Evolutionary conservation across 2,888 invertebrate genomes (phyloP), one percentile per base, ranked within the genome.

Genomic region (Caenorhabditis sp.): DNA sequence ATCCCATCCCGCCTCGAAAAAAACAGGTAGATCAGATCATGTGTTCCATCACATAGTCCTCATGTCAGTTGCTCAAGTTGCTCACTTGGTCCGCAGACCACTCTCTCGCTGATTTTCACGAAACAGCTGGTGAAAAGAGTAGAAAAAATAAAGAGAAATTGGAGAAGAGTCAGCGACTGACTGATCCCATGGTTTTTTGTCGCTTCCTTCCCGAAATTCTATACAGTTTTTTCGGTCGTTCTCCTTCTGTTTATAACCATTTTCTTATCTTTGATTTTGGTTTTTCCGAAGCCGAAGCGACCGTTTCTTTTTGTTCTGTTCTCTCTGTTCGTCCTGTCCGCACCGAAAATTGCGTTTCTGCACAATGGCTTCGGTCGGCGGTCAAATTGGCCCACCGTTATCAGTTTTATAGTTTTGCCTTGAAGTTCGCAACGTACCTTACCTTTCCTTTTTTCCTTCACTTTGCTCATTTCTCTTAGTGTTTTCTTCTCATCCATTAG

Each of bases 11-110:
- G n/a, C 26, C 8, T 15, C 9, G 15, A 6, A 37, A 67, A 76
- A 53, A 67, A 76, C 67, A 76, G 50, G 64, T 44, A 56, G 74
- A 74, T 74, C 74, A 56, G 74, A 74, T 74, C 74, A 74, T 74
- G 28, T 74, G 74, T 76, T 76, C 76, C 60, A 60, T 76, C 76
- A 76, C 76, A 76, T 68, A n/a, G n/a, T n/a, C n/a, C 68, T 61
- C 56, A n/a, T 47, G 58, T 53, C 67, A 76, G 67, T 67, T 67
- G 76, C 22, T 67, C 62, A 55, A n/a, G 5, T 28, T 28, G 47
- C 50, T 56, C 64, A 50, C 18, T 50, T 61, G 50, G 61, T 70
- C 70, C 13, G 53, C 18, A 28, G 61, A 60, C 18, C 62, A 26
- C 24, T 4, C 32, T 26, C 44, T 47, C 22, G n/a, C n/a, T n/a